Conservation (phyloP, 1,140 invertebrate genomes). For the Helicoverpa armigera region DNA sequence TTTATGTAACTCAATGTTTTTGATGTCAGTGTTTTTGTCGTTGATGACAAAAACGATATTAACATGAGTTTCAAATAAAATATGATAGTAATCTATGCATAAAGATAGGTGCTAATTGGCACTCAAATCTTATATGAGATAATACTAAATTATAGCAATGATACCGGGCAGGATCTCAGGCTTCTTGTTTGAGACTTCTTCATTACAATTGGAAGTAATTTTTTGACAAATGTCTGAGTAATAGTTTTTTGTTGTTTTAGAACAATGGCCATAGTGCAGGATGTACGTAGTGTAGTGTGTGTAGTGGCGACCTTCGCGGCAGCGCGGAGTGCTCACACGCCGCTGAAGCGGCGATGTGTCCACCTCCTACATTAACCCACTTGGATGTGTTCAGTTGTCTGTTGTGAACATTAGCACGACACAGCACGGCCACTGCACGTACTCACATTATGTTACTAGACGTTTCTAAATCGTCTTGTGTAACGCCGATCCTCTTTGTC, state of each 20-base stretch:
- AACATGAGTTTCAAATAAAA: conserved; percentile 5
- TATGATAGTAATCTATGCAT: not conserved
- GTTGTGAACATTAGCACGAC: not conserved
- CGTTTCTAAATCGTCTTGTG: conserved; percentile 18
- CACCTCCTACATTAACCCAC: conserved; percentile 37
- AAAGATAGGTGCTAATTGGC: no score
- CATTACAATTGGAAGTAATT: not conserved
- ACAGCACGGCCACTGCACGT: not conserved
- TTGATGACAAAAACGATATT: no score
- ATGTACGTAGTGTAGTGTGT: not conserved
- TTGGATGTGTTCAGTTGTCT: conserved; percentile 24
- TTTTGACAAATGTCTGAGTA: not conserved
- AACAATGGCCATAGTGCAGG: conserved; percentile 26
- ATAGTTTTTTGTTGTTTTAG: conserved; percentile 12
- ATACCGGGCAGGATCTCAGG: not conserved
- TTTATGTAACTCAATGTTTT: not conserved
- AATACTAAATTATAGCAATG: not conserved
- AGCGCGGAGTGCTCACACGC: not conserved
- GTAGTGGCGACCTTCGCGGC: conserved; percentile 15
- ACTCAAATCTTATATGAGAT: no score
- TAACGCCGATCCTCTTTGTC: conserved; percentile 26
- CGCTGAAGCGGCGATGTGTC: conserved; percentile 7
- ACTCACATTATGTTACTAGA: not conserved
- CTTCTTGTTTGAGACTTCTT: not conserved
- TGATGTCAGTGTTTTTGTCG: not conserved